phyloP scores from a whole-genome alignment of 2,797 vertebrate species.

The Coilia nasus region DNA sequence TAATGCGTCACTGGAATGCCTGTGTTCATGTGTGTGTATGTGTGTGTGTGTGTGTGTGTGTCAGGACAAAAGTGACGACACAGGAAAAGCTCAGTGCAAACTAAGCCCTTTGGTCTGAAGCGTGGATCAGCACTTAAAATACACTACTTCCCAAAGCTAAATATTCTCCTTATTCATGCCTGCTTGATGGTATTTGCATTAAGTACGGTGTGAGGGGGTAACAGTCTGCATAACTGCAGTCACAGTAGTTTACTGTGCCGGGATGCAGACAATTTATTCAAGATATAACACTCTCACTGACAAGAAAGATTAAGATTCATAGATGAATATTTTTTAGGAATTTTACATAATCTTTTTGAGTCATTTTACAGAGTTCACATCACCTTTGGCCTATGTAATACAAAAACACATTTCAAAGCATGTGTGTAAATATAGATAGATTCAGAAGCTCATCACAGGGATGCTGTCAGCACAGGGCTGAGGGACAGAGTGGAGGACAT shows the following conservation, averaged over 20 bases:
- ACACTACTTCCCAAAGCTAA: neutral
- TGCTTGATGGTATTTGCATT: neutral
- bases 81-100: neutral
- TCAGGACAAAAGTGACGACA: conserved; percentile 27
- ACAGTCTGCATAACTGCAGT: neutral
- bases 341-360: neutral
- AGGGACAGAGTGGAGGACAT: neutral
- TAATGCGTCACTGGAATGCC: conserved; percentile 28
- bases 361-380: neutral
- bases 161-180: neutral
- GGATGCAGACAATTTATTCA: neutral
- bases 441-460: neutral
- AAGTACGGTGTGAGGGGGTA: neutral
- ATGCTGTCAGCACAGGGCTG: neutral
- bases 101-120: neutral
- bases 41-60: neutral
- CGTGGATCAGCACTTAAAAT: neutral
- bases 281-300: neutral
- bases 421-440: neutral
- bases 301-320: neutral
- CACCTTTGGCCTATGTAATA: neutral
- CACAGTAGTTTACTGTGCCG: neutral
- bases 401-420: neutral
- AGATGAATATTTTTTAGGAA: neutral
- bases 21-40: neutral